phyloP scores from a whole-genome alignment of 2,113 vertebrate genomes.

The Spea bombifrons region DNA sequence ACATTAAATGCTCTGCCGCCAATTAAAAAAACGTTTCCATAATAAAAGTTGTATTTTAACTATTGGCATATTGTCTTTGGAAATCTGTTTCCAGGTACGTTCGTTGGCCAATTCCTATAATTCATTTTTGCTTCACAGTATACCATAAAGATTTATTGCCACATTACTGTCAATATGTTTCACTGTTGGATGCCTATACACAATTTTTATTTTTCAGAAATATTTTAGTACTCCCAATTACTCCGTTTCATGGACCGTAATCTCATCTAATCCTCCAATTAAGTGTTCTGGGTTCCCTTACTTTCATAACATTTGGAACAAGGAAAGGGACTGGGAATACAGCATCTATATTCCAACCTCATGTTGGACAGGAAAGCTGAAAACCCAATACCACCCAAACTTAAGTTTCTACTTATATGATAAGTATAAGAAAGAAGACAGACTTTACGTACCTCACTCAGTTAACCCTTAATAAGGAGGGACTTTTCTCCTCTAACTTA shows the following conservation, averaged over 20 bases:
- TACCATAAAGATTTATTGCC: constrained; percentile 26
- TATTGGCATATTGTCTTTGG: neutral
- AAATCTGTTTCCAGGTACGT: constrained; percentile 20
- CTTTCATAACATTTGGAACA: constrained; percentile 19
- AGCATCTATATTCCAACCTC: neutral
- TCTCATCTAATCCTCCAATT: constrained; percentile 7
- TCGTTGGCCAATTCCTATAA: constrained; percentile 22
- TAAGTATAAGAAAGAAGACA: too few species aligned
- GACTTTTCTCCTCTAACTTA: too few species aligned
- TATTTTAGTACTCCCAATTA: constrained; percentile 28
- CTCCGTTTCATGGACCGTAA: constrained; percentile 3
- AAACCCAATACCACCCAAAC: neutral
- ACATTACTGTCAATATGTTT: constrained; percentile 19
- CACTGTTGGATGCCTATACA: neutral
- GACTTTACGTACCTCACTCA: too few species aligned
- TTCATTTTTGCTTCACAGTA: constrained; percentile 26
- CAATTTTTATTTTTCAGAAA: constrained; percentile 6
- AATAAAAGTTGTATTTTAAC: constrained; percentile 19
- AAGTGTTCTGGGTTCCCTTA: constrained; percentile 16
- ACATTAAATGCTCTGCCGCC: neutral
- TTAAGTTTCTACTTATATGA: too few species aligned
- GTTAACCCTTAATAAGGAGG: too few species aligned
- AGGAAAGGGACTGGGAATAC: neutral
- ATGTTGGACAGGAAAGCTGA: neutral
- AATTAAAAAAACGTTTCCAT: constrained; percentile 23